Evolutionary conservation across 1,140 invertebrate genomes (phyloP).

Genomic region (Sarcophaga bullata): DNA sequence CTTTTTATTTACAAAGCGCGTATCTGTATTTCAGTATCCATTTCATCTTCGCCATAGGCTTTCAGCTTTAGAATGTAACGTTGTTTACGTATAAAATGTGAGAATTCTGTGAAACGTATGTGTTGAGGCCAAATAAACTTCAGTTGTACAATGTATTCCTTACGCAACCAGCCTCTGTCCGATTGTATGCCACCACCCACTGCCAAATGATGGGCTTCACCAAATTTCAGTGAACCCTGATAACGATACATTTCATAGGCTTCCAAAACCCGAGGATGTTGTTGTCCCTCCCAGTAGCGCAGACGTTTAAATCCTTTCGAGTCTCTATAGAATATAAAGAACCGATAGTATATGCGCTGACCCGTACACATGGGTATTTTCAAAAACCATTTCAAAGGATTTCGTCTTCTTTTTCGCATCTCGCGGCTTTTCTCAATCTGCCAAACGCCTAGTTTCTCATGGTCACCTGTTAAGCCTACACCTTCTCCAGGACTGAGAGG

Average conservation of each 20-base stretch:
- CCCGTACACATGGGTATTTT: slow-evolving; percentile 71
- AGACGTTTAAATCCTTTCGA: slow-evolving; percentile 72
- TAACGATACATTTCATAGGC: slow-evolving; percentile 62
- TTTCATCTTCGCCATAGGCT: neutral
- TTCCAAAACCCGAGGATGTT: slow-evolving; percentile 66
- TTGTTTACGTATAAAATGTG: slow-evolving; percentile 16
- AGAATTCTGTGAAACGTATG: slow-evolving; percentile 40
- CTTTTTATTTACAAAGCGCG: slow-evolving; percentile 51
- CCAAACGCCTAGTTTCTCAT: slow-evolving; percentile 65
- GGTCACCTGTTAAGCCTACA: slow-evolving; percentile 65
- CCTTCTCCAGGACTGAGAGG: slow-evolving; percentile 57
- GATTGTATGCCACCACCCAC: slow-evolving; percentile 73
- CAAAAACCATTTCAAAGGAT: slow-evolving; percentile 51
- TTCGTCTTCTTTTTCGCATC: slow-evolving; percentile 51
- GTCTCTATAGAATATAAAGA: slow-evolving; percentile 75
- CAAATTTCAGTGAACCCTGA: slow-evolving; percentile 71
- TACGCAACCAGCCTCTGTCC: slow-evolving; percentile 85
- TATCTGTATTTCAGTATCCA: slow-evolving; percentile 49
- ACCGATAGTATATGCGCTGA: slow-evolving; percentile 80
- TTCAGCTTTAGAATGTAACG: slow-evolving; percentile 30
- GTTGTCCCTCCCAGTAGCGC: slow-evolving; percentile 84
- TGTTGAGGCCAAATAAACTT: slow-evolving; percentile 70
- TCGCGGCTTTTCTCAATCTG: slow-evolving; percentile 63
- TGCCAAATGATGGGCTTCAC: slow-evolving; percentile 66
- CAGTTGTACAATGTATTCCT: slow-evolving; percentile 86